phyloP scores from a whole-genome alignment of 1,140 invertebrate genomes.

The Drosophila bocki region DNA sequence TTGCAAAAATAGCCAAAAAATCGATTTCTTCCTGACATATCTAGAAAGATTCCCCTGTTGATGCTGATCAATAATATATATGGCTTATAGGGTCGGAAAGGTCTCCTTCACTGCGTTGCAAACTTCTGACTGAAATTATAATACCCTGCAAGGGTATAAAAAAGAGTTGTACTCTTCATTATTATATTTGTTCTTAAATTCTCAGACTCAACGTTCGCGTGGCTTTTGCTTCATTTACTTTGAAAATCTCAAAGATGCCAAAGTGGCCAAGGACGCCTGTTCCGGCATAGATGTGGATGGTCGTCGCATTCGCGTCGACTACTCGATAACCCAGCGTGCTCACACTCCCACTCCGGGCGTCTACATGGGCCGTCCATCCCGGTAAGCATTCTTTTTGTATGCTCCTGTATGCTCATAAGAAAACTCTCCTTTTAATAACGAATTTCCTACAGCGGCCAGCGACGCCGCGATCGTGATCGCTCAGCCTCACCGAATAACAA shows the following conservation, averaged over 20 bases:
- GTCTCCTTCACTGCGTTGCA: too few species aligned
- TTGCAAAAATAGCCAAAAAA: too few species aligned
- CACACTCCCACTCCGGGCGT: conserved; percentile 99
- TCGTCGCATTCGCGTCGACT: conserved; percentile 96
- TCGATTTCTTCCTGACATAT: too few species aligned
- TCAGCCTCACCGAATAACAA: conserved; percentile 13
- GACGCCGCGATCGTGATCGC: conserved; percentile 41
- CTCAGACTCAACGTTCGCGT: conserved; percentile 94
- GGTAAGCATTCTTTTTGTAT: conserved; percentile 42
- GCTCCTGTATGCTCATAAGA: neutral
- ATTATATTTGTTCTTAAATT: neutral
- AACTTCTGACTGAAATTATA: too few species aligned
- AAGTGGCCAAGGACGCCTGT: conserved; percentile 96
- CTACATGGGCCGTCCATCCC: conserved; percentile 97
- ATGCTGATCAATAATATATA: too few species aligned
- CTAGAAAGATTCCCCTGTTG: too few species aligned
- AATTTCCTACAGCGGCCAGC: neutral
- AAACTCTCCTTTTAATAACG: neutral
- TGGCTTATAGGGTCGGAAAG: too few species aligned
- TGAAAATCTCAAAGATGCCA: conserved; percentile 94
- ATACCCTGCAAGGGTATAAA: too few species aligned
- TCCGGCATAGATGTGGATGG: conserved; percentile 98
- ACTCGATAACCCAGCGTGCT: conserved; percentile 97
- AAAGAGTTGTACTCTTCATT: neutral
- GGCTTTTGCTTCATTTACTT: conserved; percentile 99